Conservation (phyloP, 2,797 vertebrate genomes). For the Clarias pachynema region DNA sequence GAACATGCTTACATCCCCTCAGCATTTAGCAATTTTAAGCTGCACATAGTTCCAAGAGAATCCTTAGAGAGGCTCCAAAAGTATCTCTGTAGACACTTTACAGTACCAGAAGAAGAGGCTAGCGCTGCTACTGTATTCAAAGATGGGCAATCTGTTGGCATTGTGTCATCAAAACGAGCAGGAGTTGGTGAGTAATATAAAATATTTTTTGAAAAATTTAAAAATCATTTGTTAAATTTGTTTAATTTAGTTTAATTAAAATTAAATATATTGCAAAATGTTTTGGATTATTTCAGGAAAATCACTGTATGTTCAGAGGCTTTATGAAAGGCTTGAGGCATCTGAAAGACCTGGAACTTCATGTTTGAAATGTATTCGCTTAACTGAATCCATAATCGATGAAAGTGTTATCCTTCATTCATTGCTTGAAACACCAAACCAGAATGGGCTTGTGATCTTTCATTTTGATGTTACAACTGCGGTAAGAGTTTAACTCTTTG, state of each 20-base stretch:
- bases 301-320: conserved; percentile 89
- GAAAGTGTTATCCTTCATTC: conserved; percentile 82
- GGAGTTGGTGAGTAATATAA: conserved; percentile 84
- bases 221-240: background rate
- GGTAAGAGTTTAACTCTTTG: conserved; percentile 68
- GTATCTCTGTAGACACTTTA: conserved; percentile 84
- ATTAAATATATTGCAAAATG: background rate
- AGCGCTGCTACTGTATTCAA: conserved; percentile 84
- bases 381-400: conserved; percentile 83
- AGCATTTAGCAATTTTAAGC: conserved; percentile 86
- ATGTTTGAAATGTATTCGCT: conserved; percentile 79
- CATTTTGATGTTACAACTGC: conserved; percentile 93
- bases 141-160: conserved; percentile 79
- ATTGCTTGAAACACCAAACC: conserved; percentile 66
- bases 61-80: conserved; percentile 70
- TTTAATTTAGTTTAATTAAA: background rate
- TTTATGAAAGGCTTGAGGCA: conserved; percentile 75
- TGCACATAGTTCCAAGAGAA: conserved; percentile 83
- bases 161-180: conserved; percentile 87
- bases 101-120: conserved; percentile 59
- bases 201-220: background rate
- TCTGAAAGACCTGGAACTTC: conserved; percentile 53
- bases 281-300: conserved; percentile 78
- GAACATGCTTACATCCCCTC: conserved; percentile 91
- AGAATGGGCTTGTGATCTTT: conserved; percentile 78